Evolutionary conservation across 92 coral and sea anemone species (phyloP).

Genomic region (Porites lobata): DNA sequence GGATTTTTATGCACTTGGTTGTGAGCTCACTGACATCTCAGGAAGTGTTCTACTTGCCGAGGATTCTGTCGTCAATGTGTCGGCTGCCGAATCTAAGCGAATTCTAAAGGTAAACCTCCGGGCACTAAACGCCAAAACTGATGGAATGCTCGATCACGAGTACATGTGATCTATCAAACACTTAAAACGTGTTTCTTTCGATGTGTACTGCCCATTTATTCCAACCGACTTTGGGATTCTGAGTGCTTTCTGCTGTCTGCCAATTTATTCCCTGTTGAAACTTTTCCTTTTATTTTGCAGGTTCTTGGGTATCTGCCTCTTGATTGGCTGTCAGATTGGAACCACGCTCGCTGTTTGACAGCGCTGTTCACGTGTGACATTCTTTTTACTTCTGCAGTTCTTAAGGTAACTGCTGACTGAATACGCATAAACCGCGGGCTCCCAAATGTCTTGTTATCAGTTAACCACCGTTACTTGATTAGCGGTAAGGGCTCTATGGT

Average conservation of each 20-base stretch:
- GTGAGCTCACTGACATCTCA: constrained; percentile 11
- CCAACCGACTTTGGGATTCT: too few relatives aligned
- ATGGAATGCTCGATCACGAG: background rate
- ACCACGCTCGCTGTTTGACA: constrained; percentile 71
- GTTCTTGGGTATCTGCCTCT: constrained; percentile 74
- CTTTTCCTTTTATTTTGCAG: constrained; percentile 27
- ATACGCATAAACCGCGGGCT: background rate
- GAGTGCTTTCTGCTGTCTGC: too few relatives aligned
- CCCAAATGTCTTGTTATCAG: too few relatives aligned
- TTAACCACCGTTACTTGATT: too few relatives aligned
- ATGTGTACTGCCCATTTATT: too few relatives aligned
- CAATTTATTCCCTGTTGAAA: background rate
- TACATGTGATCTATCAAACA: too few relatives aligned
- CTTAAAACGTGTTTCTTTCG: too few relatives aligned
- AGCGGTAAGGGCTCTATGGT: too few relatives aligned
- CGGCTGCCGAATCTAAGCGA: constrained; percentile 5
- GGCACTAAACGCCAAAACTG: background rate
- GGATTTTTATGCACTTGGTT: constrained; percentile 9
- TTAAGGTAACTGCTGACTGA: background rate
- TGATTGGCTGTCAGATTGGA: constrained; percentile 80
- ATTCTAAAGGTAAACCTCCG: constrained; percentile 12
- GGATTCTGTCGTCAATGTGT: background rate
- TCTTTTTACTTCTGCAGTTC: background rate
- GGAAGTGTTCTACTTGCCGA: background rate
- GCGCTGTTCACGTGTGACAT: constrained; percentile 75